Evolutionary conservation across 2,888 invertebrate species (phyloP), one percentile per base, ranked within the genome.

Genomic region (Creontiades dilutus): DNA sequence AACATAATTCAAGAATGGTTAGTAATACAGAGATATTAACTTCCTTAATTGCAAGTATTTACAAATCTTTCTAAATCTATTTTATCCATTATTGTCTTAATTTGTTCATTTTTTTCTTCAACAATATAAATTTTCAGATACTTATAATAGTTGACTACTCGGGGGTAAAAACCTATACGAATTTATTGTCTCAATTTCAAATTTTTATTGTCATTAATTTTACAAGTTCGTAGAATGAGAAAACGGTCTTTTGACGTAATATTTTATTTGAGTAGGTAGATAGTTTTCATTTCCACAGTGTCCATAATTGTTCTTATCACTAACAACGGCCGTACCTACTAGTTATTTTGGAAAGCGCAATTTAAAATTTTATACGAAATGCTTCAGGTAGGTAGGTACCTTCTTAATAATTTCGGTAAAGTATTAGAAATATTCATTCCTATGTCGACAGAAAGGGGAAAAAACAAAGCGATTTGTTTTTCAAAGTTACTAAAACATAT

Each of bases 161-260:
- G 23, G 7, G 12, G 27, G 19, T 68, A 12, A 23, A 9, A 68
- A 23, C 9, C 23, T 68, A 68, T 61, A 68, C 11, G 23, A 68
- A 68, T n/a, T 68, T 68, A 68, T 68, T 68, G 68, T 68, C 68
- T 68, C 68, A 68, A 68, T 68, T 68, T 68, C 68, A 0, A 68
- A 68, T 0, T 23, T 61, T 68, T 68, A 68, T 68, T 68, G 68
- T 68, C 68, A 68, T 23, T 7, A 68, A 68, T 23, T 7, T 68
- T 68, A 68, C 68, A 23, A 68, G 0, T 5, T 23, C 23, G 68
- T 68, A 11, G 12, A 68, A 27, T 68, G 0, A 68, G 9, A 27
- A 68, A 68, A 68, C 23, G 68, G 11, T 11, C 68, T 23, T 68
- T 23, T 11, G 9, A 68, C 23, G 12, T 11, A 23, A 23, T 68